phyloP scores from a whole-genome alignment of 2,797 vertebrate genomes.

The Diglossa cyanea region DNA sequence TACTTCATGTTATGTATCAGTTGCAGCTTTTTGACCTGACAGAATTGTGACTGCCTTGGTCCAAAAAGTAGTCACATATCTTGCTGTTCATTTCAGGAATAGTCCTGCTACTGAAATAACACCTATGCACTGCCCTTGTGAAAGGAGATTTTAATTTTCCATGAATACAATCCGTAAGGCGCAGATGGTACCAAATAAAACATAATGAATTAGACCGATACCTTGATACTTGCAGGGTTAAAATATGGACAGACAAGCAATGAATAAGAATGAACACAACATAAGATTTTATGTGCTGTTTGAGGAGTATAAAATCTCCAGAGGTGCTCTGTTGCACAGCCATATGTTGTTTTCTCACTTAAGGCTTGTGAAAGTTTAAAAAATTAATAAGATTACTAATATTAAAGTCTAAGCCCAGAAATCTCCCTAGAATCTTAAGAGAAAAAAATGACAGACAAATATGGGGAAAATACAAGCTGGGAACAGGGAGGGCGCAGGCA shows the following conservation, averaged over 20 bases:
- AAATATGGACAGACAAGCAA: slow-evolving; percentile 49
- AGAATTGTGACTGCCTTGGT: not conserved
- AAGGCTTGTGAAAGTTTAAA: slow-evolving; percentile 54
- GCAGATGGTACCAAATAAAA: slow-evolving; percentile 63
- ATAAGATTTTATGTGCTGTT: slow-evolving; percentile 38
- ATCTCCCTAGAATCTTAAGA: slow-evolving; percentile 10
- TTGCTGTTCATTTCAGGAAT: not conserved
- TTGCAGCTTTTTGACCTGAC: not conserved
- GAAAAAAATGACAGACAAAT: not conserved
- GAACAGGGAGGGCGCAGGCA: rapidly evolving
- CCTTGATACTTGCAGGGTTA: slow-evolving; percentile 60
- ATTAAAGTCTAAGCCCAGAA: slow-evolving; percentile 18
- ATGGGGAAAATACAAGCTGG: not conserved
- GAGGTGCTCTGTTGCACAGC: slow-evolving; percentile 46
- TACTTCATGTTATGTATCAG: not conserved
- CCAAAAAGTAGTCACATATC: not conserved
- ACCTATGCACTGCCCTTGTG: slow-evolving; percentile 24
- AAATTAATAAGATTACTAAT: slow-evolving; percentile 63
- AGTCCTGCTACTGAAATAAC: not conserved
- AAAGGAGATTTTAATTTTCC: slow-evolving; percentile 57
- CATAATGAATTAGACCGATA: slow-evolving; percentile 50
- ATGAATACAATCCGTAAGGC: not conserved
- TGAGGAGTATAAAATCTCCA: slow-evolving; percentile 37
- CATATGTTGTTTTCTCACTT: slow-evolving; percentile 54
- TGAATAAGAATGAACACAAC: slow-evolving; percentile 53